A percentile compares a stretch with the other conserved stretches of the same genome.
phyloP scores from a whole-genome alignment of 2,888 invertebrate species.

The Epirrhoe tristata region DNA sequence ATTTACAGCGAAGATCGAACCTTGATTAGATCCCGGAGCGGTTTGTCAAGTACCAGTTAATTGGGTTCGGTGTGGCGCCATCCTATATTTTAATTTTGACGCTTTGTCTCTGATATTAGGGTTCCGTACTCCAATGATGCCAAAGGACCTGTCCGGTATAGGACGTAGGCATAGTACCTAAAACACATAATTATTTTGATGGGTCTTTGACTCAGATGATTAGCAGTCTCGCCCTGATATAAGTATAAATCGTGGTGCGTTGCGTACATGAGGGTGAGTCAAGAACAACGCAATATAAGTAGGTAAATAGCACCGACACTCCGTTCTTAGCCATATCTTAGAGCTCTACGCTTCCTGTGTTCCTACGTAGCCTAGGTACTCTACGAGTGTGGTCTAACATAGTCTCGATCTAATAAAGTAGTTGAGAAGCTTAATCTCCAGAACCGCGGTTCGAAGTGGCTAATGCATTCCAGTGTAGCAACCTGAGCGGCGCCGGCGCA shows the following conservation, averaged over 20 bases:
- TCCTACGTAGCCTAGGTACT: no score
- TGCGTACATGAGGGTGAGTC: no score
- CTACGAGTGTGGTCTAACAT: no score
- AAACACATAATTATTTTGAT: background rate
- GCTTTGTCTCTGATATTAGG: background rate
- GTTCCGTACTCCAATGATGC: background rate
- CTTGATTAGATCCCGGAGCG: slow-evolving; percentile 19
- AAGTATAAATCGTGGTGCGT: no score
- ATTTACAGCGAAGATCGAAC: slow-evolving; percentile 18
- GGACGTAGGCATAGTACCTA: background rate
- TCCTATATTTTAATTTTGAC: slow-evolving; percentile 1
- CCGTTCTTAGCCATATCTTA: no score
- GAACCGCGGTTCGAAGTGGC: slow-evolving; percentile 13
- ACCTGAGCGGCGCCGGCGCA: slow-evolving; percentile 5
- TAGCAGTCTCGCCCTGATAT: no score
- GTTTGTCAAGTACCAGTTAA: slow-evolving; percentile 11
- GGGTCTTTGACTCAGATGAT: no score
- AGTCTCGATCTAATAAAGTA: no score
- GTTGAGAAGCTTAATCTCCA: background rate
- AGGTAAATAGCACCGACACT: no score
- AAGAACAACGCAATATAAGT: background rate
- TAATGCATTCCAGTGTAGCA: slow-evolving; percentile 19
- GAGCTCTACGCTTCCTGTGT: no score
- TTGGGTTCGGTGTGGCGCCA: slow-evolving; percentile 16
- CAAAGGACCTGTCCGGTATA: background rate